Conservation (phyloP, 2,113 vertebrate genomes). For the Argyrosomus japonicus region DNA sequence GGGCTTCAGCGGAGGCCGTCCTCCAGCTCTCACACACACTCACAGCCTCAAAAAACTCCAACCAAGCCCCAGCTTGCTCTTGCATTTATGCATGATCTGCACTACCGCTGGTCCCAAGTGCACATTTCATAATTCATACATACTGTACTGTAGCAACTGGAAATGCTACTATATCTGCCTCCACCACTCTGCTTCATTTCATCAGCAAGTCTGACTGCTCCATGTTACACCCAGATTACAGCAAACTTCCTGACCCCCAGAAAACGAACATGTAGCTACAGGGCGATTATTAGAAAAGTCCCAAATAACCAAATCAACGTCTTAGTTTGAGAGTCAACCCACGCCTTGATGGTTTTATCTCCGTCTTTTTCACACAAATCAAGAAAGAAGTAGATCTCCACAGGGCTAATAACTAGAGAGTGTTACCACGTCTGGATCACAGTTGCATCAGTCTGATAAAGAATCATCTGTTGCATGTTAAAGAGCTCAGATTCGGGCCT, state of each 20-base stretch:
- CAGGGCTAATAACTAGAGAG: constrained; percentile 20
- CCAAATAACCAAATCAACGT: not conserved
- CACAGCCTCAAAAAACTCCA: constrained; percentile 57
- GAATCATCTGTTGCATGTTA: constrained; percentile 70
- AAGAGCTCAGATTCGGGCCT: constrained; percentile 49
- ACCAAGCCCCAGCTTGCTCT: constrained; percentile 64
- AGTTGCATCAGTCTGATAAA: constrained; percentile 81
- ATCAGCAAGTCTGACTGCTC: constrained; percentile 42
- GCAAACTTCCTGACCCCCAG: constrained; percentile 36
- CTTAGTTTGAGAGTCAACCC: not conserved
- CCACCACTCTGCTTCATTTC: constrained; percentile 63
- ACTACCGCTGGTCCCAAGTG: constrained; percentile 75
- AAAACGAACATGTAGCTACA: not conserved
- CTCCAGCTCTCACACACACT: constrained; percentile 56
- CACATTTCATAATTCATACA: constrained; percentile 84
- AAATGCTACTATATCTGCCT: constrained; percentile 75
- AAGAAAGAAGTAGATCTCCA: constrained; percentile 23
- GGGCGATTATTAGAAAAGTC: not conserved
- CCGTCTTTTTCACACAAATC: constrained; percentile 14
- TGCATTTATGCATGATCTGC: constrained; percentile 85
- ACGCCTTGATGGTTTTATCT: not conserved
- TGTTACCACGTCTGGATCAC: constrained; percentile 69
- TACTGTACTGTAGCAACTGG: constrained; percentile 74
- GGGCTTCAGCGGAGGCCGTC: constrained; percentile 48
- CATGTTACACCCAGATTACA: constrained; percentile 40